phyloP scores from a whole-genome alignment of 2,797 vertebrate species.

The Chelon auratus region DNA sequence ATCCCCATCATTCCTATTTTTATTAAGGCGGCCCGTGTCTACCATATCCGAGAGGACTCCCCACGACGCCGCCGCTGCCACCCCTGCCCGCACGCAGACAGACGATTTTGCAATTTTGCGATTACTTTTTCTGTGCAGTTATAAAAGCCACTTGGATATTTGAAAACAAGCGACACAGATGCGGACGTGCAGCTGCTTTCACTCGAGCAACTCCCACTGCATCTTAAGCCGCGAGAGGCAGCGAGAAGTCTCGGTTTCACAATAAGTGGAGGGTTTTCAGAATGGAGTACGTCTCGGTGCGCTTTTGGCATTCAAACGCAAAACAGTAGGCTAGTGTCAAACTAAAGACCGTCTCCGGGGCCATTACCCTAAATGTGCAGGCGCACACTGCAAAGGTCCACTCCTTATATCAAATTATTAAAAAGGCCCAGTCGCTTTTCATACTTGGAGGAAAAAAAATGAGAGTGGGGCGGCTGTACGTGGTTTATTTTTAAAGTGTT shows the following conservation, averaged over 20 bases:
- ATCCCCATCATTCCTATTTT: constrained; percentile 67
- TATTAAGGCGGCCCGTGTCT: constrained; percentile 68
- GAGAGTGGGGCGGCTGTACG: background rate
- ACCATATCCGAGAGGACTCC: constrained; percentile 41
- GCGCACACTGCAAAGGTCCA: too few relatives aligned
- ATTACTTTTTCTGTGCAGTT: constrained; percentile 26
- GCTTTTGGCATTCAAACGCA: constrained; percentile 7
- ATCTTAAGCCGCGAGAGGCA: constrained; percentile 29
- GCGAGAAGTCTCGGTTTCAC: constrained; percentile 24
- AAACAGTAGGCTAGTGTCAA: constrained; percentile 24
- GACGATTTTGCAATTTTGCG: constrained; percentile 21
- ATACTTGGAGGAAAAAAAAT: too few relatives aligned
- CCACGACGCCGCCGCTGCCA: background rate
- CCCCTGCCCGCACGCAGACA: background rate
- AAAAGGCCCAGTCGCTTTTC: too few relatives aligned
- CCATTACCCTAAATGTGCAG: too few relatives aligned
- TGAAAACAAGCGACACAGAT: constrained; percentile 14
- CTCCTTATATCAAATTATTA: too few relatives aligned
- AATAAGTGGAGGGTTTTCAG: constrained; percentile 16
- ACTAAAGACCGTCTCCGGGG: constrained; percentile 12
- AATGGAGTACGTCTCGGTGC: background rate
- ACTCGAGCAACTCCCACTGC: constrained; percentile 16
- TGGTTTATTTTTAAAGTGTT: background rate
- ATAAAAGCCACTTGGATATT: constrained; percentile 35
- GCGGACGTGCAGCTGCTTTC: constrained; percentile 1